phyloP scores from a whole-genome alignment of 2,888 invertebrate species.

The Electrophaes corylata region DNA sequence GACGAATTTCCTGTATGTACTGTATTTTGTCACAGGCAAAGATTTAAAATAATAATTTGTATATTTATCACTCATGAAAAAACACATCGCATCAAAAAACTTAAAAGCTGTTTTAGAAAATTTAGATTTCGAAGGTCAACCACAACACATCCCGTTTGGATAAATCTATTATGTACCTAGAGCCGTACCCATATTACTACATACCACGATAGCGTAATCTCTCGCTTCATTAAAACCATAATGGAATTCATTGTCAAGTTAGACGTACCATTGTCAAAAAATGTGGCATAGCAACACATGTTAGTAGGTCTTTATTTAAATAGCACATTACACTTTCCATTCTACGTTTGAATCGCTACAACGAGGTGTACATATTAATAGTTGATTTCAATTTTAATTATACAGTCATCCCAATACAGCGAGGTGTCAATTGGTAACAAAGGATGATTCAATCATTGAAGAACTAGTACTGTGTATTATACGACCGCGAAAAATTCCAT shows the following conservation, averaged over 20 bases:
- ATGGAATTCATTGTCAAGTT: constrained; percentile 33
- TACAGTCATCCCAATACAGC: constrained; percentile 26
- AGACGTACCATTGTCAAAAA: constrained; percentile 32
- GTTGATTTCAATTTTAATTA: constrained; percentile 19
- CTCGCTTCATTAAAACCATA: no score
- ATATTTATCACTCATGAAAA: background rate
- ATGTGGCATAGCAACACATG: constrained; percentile 31
- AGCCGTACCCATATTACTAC: background rate
- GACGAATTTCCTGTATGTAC: no score
- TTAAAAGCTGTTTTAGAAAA: background rate
- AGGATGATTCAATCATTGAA: constrained; percentile 14
- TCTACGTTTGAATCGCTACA: constrained; percentile 9
- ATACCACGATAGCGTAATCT: no score
- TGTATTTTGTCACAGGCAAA: background rate
- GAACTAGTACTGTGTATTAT: constrained; percentile 11
- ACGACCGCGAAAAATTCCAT: background rate
- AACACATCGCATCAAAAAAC: background rate
- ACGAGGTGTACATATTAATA: constrained; percentile 26
- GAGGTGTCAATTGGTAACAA: constrained; percentile 9
- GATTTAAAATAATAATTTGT: background rate
- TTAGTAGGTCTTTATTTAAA: constrained; percentile 15
- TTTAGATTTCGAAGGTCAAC: background rate
- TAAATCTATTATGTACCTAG: background rate
- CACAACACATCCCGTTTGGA: background rate
- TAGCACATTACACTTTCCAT: constrained; percentile 22